Conservation (phyloP, 2,113 vertebrate genomes). For the Scartelaos histophorus region DNA sequence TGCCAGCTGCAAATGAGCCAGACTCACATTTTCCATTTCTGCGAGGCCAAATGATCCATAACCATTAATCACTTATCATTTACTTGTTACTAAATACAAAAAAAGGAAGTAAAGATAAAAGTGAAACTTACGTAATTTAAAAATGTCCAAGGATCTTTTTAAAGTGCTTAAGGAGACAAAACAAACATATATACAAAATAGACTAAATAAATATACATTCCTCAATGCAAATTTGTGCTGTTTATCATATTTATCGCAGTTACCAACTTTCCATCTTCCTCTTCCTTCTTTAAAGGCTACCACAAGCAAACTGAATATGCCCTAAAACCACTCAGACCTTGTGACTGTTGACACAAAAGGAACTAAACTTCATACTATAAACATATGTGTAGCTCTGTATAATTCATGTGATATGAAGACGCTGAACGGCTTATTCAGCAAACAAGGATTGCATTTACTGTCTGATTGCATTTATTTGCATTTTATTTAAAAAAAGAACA, state of each 20-base stretch:
- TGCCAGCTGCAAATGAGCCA: conserved; percentile 87
- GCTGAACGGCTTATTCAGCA: background rate
- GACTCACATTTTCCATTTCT: conserved; percentile 86
- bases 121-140: conserved; percentile 88
- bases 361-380: conserved; percentile 12
- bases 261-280: conserved; percentile 15
- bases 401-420: background rate
- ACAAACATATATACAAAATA: background rate
- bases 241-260: background rate
- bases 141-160: conserved; percentile 89
- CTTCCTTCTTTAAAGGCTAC: background rate
- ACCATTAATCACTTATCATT: background rate
- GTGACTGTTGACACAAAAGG: conserved; percentile 19
- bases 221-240: background rate
- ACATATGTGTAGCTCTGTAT: background rate
- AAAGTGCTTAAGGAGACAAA: conserved; percentile 80
- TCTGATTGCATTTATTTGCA: too few relatives aligned
- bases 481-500: too few relatives aligned
- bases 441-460: background rate
- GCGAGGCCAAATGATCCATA: conserved; percentile 1
- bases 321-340: background rate
- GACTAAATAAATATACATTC: too few relatives aligned
- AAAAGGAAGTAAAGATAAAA: background rate
- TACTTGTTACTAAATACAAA: background rate
- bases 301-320: background rate